These are phyloP conservation scores for Diachrysia chrysitis DNA, from an alignment of 2,888 invertebrate genomes.

Conservation along the genomic window DNA sequence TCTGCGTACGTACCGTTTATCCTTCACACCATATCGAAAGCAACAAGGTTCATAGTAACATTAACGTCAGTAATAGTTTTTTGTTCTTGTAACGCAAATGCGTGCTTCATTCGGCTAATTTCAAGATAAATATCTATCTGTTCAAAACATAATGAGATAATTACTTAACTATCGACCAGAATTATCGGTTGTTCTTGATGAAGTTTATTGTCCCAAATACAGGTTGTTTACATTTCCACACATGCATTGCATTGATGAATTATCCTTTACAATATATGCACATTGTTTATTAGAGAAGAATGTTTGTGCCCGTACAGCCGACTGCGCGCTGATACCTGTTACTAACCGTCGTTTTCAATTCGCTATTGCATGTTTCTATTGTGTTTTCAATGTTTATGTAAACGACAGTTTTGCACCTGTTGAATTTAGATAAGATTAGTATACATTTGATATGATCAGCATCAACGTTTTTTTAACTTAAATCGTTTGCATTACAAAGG, in stretches of 20 bases:
- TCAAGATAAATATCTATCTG: constrained; percentile 72
- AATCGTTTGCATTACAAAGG: constrained; percentile 27
- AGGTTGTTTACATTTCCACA: constrained; percentile 81
- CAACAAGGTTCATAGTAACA: constrained; percentile 56
- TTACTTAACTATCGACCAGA: constrained; percentile 78
- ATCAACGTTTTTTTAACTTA: constrained; percentile 3
- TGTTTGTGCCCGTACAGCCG: constrained; percentile 39
- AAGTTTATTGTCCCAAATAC: constrained; percentile 84
- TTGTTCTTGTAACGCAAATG: constrained; percentile 60
- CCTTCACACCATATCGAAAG: constrained; percentile 58
- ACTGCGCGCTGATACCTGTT: constrained; percentile 23
- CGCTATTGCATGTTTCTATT: constrained; percentile 17
- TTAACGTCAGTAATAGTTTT: constrained; percentile 54
- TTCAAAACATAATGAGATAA: constrained; percentile 81
- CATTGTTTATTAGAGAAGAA: constrained; percentile 55
- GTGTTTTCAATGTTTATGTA: constrained; percentile 18
- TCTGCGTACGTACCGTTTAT: constrained; percentile 41
- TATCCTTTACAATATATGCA: constrained; percentile 66
- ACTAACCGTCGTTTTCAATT: constrained; percentile 38
- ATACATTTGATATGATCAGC: background rate
- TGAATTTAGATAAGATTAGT: constrained; percentile 13
- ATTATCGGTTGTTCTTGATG: constrained; percentile 82
- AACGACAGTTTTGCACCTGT: constrained; percentile 27
- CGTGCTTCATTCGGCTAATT: constrained; percentile 73
- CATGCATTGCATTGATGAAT: constrained; percentile 69